These are phyloP conservation scores for Hydrophis major DNA, from an alignment of 2,797 vertebrate species.

Conservation along the genomic window DNA sequence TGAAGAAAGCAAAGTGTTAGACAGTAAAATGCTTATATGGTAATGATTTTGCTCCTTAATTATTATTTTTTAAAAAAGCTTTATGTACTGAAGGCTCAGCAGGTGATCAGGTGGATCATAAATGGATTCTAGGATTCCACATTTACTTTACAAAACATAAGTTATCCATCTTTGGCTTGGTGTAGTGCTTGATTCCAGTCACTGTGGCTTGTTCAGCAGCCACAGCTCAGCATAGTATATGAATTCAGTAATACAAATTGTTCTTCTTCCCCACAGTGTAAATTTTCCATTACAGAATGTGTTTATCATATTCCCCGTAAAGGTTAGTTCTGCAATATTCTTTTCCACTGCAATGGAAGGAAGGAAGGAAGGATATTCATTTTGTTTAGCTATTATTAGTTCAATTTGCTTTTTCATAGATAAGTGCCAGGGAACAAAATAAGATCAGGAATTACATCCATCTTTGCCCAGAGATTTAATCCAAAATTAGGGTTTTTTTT, in stretches of 20 bases:
- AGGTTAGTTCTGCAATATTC: not conserved
- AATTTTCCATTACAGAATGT: not conserved
- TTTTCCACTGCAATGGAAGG: not conserved
- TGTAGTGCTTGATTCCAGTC: not conserved
- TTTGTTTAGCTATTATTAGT: not conserved
- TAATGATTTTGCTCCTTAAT: not conserved
- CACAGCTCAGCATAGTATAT: not conserved
- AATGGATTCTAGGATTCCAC: not conserved
- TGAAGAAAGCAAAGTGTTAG: not conserved
- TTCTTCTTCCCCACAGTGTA: not conserved
- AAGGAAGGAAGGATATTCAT: not conserved
- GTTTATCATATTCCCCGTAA: not conserved
- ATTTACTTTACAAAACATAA: not conserved
- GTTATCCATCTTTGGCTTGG: not conserved
- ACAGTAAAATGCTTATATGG: not conserved
- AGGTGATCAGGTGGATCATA: not conserved
- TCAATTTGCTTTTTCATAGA: not conserved
- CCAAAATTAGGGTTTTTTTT: not conserved
- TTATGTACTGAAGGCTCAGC: not conserved
- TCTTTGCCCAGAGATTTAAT: conserved; percentile 7
- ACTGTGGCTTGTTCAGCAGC: not conserved
- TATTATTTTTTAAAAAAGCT: not conserved
- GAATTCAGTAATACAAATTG: not conserved
- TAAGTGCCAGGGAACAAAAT: conserved; percentile 2
- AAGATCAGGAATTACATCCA: not conserved